Evolutionary conservation across 2,113 vertebrate species (phyloP), one percentile per base, ranked within the genome.

Genomic region (Perognathus longimembris): DNA sequence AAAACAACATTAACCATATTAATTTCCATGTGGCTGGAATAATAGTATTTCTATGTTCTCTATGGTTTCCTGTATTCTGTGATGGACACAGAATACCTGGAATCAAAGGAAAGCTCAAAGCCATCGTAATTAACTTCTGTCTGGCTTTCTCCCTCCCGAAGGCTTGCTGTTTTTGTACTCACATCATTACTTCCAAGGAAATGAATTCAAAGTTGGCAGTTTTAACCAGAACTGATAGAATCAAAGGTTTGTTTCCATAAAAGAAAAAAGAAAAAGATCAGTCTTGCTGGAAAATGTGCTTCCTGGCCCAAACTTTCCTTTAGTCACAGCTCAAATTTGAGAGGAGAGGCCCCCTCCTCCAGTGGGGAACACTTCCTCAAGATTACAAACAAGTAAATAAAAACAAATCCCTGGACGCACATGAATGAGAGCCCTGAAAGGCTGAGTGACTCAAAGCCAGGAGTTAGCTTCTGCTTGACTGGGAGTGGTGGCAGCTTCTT

Each of bases 361-460:
- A 63, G 42, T 0, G 1, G 34, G 88, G 63, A 91, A 89, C 45
- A 77, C 22, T 54, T 66, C 77, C 42, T 89, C 32, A 74, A 54
- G 86, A 82, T 86, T 34, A 42, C 92, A 93, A 84, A 87, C 71
- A 83, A 90, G 66, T 89, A 83, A 94, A 93, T 77, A 90, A 85
- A 85, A 87, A 76, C 86, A 93, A 89, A 84, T 42, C 26, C 64
- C 80, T 84, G 91, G 92, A 67, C 28, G 28, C 4, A 24, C 63
- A 38, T 81, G 87, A 95, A 95, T 90, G 90, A 80, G 40, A 28
- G 2, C 22, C 40, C 34, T 80, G 78, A 83, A 38, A 57, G 67
- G 66, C 26, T 61, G 32, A 28, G 1, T 1, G 36, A 21, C 57
- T 36, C 82, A 2, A n/a, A 64, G 86, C 79, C 50, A 54, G 83